phyloP scores from a whole-genome alignment of 2,113 vertebrate species.

The Mormyrus iriodes region DNA sequence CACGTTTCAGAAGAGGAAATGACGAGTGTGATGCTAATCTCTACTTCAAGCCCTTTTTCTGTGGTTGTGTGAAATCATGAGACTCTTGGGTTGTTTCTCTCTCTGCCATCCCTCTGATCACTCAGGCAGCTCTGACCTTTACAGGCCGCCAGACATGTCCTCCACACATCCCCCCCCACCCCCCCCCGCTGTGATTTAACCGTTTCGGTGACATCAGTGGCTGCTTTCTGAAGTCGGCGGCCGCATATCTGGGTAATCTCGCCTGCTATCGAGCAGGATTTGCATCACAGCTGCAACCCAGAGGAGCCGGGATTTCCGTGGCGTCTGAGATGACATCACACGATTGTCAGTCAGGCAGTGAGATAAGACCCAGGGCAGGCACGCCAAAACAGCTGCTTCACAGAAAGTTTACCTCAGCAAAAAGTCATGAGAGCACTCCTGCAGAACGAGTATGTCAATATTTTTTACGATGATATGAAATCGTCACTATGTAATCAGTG shows the following conservation, averaged over 20 bases:
- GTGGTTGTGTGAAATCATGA: not conserved
- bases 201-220: not conserved
- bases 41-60: not conserved
- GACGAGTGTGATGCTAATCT: not conserved
- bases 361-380: not conserved
- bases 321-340: not conserved
- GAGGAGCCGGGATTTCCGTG: not conserved
- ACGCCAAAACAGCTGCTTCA: not conserved
- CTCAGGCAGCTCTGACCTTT: not conserved
- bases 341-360: no score
- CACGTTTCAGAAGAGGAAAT: slow-evolving; percentile 1
- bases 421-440: not conserved
- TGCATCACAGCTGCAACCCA: not conserved
- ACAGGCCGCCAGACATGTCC: not conserved
- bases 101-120: not conserved
- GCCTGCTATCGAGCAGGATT: not conserved
- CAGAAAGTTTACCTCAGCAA: not conserved
- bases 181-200: not conserved
- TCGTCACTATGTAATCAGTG: not conserved
- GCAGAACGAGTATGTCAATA: not conserved
- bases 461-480: not conserved
- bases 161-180: not conserved
- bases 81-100: not conserved
- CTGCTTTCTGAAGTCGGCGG: not conserved
- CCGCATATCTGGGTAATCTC: not conserved